These are phyloP conservation scores for Pogonomyrmex californicus DNA, from an alignment of 1,140 invertebrate species.

Conservation along the genomic window DNA sequence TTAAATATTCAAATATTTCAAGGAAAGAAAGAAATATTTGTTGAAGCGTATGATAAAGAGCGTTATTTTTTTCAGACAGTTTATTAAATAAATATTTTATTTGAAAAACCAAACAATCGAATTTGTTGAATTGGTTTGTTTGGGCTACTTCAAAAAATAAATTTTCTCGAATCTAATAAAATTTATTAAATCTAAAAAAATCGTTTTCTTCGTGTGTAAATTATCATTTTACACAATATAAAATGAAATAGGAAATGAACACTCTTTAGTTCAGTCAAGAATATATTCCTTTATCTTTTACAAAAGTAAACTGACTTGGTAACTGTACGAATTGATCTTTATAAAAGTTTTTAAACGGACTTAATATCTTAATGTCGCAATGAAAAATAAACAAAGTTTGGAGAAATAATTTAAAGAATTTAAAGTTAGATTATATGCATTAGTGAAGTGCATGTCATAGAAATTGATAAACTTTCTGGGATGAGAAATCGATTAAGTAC, in stretches of 20 bases:
- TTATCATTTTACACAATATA: background rate
- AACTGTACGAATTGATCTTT: background rate
- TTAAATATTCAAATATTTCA: no score
- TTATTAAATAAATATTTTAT: no score
- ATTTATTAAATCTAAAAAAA: no score
- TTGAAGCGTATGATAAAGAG: no score
- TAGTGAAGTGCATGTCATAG: background rate
- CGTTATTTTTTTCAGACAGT: no score
- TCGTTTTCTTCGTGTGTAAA: no score
- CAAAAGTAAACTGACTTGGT: background rate
- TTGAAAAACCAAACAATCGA: no score
- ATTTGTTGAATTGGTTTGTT: no score
- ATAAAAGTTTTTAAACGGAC: background rate
- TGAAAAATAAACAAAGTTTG: background rate
- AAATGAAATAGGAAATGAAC: background rate
- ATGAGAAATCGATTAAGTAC: background rate
- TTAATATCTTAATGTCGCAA: background rate
- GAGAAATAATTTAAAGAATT: background rate
- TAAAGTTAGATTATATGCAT: background rate
- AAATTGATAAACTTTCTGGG: background rate
- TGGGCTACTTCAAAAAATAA: no score
- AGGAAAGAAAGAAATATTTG: no score
- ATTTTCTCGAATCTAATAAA: no score
- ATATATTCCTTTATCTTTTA: background rate
- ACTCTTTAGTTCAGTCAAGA: background rate